Evolutionary conservation across 2,888 invertebrate genomes (phyloP).

Genomic region (Halocaridina rubra): DNA sequence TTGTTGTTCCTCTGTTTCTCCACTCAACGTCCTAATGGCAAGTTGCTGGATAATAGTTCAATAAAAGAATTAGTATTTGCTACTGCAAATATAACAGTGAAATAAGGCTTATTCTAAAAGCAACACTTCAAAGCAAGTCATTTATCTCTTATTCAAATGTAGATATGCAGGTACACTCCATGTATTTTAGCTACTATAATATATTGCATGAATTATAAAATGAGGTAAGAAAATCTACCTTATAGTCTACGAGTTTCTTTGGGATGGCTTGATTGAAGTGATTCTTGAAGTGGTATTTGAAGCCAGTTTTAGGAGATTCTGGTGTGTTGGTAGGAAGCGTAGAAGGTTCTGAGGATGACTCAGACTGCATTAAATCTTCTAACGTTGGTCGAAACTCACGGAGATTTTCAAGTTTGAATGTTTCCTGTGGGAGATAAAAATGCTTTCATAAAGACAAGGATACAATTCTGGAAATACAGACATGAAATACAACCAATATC

Average conservation of each 20-base stretch:
- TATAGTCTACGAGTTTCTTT: constrained; percentile 61
- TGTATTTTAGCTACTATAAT: too few relatives aligned
- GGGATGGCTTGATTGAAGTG: constrained; percentile 56
- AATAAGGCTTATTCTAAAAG: too few relatives aligned
- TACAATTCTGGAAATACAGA: too few relatives aligned
- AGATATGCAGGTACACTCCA: too few relatives aligned
- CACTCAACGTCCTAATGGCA: constrained; percentile 48
- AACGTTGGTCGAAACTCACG: constrained; percentile 57
- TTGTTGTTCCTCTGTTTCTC: constrained; percentile 34
- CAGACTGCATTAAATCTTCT: constrained; percentile 61
- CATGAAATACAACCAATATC: too few relatives aligned
- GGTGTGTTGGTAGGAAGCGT: constrained; percentile 63
- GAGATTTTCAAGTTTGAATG: constrained; percentile 60
- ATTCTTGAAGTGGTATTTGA: constrained; percentile 42
- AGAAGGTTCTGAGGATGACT: constrained; percentile 57
- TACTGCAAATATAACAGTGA: too few relatives aligned
- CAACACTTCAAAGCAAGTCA: too few relatives aligned
- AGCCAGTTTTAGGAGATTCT: constrained; percentile 57
- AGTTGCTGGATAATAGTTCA: constrained; percentile 34
- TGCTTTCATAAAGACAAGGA: too few relatives aligned
- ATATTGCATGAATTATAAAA: too few relatives aligned
- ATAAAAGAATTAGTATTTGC: too few relatives aligned
- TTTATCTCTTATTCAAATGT: too few relatives aligned
- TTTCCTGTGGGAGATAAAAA: constrained; percentile 51
- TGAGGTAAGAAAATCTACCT: too few relatives aligned